Base-by-base conservation (phyloP, 2,888 invertebrate species). In the Rhamnusium bicolor region DNA sequence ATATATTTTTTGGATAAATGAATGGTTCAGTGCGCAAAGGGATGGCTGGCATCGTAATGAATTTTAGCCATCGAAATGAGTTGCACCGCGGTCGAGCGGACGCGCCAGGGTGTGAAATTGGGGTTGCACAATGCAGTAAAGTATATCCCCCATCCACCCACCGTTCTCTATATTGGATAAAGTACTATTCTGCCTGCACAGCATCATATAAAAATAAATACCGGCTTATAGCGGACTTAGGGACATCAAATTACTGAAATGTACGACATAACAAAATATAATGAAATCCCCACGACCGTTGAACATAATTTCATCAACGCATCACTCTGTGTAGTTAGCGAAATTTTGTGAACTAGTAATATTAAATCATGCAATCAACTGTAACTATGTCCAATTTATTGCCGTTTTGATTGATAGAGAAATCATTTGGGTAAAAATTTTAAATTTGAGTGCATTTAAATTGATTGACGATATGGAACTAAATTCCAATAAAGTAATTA, bases 61-160 rank as follows among this genome's bases (percentile, higher is more conserved):
- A 86, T 86, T 85, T 85, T 82, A 83, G 83, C 84, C 83, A 85
- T 86, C 85, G 85, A 86, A 85, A 86, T 86, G 86, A 85, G 84
- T 83, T 84, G 85, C 85, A 85, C 79, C 81, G 84, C 75, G 83
- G 82, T 82, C 84, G 83, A 83, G 82, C 80, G 82, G 76, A 77
- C 76, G 81, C 84, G 84, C 80, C 82, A 82, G 85, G 84, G 85
- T 84, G 86, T 86, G 86, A 86, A 86, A 86, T 86, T 86, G 86
- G 85, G 85, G 84, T 84, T 86, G 85, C 85, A 86, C 84, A 82
- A 80, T 84, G 85, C 84, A 84, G 81, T 83, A 85, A 85, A 85
- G 83, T 84, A 83, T 82, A 81, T 81, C 80, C 81, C 77, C 60
- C 73, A 65, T 72, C 69, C 72, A 66, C 71, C 72, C 63, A 53